These are phyloP conservation scores for Galeopsomyia nigrocyanea DNA, from an alignment of 2,888 invertebrate genomes.

Conservation along the genomic window DNA sequence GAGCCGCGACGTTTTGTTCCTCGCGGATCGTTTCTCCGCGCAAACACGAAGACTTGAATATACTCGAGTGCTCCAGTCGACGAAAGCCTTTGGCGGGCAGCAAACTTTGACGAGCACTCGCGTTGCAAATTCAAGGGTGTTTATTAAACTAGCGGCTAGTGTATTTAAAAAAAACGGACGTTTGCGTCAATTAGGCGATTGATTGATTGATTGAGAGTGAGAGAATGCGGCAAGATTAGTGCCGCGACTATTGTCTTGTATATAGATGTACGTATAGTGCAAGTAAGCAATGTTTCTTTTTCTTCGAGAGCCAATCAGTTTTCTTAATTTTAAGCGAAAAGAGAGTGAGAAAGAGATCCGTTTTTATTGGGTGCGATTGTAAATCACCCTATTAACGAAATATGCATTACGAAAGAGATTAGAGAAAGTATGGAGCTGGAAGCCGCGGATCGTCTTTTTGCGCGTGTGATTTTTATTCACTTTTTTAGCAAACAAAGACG, in stretches of 20 bases:
- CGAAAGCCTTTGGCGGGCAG: slow-evolving; percentile 46
- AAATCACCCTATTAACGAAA: slow-evolving; percentile 11
- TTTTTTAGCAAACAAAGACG: slow-evolving; percentile 18
- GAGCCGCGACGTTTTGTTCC: too few relatives aligned
- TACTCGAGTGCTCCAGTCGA: slow-evolving; percentile 58
- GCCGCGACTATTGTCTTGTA: neutral
- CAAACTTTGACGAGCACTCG: slow-evolving; percentile 59
- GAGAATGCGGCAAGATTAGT: too few relatives aligned
- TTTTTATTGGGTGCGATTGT: slow-evolving; percentile 18
- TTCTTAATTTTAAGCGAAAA: neutral
- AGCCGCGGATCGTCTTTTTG: neutral
- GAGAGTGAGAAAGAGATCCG: neutral
- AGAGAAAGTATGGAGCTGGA: slow-evolving; percentile 25
- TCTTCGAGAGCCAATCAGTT: too few relatives aligned
- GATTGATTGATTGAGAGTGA: slow-evolving; percentile 12
- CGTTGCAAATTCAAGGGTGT: neutral
- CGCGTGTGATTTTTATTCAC: slow-evolving; percentile 22
- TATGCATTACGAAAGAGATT: slow-evolving; percentile 3
- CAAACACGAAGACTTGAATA: neutral
- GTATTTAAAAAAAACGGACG: slow-evolving; percentile 37
- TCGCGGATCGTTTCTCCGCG: neutral
- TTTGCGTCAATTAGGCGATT: slow-evolving; percentile 36
- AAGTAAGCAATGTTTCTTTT: too few relatives aligned
- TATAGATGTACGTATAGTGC: too few relatives aligned
- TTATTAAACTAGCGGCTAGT: slow-evolving; percentile 41